Evolutionary conservation across 2,797 vertebrate genomes (phyloP).

Genomic region (Microchirus variegatus): DNA sequence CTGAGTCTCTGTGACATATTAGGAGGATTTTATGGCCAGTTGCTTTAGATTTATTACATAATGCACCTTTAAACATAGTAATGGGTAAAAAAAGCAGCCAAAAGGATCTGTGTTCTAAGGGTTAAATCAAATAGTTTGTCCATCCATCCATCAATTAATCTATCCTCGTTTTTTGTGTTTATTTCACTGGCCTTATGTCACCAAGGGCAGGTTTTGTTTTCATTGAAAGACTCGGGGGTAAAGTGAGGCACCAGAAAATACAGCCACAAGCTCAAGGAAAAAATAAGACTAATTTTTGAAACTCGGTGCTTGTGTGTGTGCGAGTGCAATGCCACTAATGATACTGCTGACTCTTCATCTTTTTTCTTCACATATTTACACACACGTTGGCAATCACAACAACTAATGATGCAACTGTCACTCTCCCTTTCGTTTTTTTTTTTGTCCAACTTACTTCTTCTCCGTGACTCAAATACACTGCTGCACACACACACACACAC

Average conservation of each 20-base stretch:
- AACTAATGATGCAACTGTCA: slow-evolving; percentile 41
- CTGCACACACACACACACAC: slow-evolving; percentile 1
- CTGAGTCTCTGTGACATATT: no score
- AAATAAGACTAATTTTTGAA: slow-evolving; percentile 20
- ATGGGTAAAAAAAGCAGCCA: no score
- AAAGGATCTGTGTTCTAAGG: no score
- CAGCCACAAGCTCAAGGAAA: slow-evolving; percentile 27
- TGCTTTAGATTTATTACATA: no score
- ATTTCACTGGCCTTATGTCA: no score
- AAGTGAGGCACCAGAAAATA: neutral
- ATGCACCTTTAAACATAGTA: no score
- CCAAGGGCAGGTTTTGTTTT: no score
- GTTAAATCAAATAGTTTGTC: neutral
- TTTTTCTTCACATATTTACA: slow-evolving; percentile 35
- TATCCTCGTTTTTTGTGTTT: no score
- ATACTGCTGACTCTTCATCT: slow-evolving; percentile 38
- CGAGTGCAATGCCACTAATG: slow-evolving; percentile 46
- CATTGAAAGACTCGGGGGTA: no score
- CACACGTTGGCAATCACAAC: slow-evolving; percentile 36
- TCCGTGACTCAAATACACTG: neutral
- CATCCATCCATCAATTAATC: no score
- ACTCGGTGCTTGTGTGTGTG: slow-evolving; percentile 5
- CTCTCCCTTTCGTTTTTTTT: slow-evolving; percentile 11
- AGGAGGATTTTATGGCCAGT: no score
- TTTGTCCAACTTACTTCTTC: slow-evolving; percentile 7